These are phyloP conservation scores for Neopipo cinnamomea DNA, from an alignment of 2,113 vertebrate species.

Conservation along the genomic window DNA sequence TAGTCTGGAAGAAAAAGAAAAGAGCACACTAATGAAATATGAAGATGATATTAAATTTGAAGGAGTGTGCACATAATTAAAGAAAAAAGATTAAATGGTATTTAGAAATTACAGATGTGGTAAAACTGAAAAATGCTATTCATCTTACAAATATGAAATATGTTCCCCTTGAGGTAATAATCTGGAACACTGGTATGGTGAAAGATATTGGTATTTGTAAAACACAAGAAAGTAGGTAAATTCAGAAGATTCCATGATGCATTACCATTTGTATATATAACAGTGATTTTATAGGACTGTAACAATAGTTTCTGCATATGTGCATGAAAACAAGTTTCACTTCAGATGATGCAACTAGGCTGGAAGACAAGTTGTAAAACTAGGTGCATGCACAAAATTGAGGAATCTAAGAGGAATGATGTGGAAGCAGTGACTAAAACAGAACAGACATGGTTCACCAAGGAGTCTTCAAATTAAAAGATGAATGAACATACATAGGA, in stretches of 20 bases:
- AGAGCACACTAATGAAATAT: neutral
- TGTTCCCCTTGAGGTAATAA: neutral
- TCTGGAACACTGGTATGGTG: neutral
- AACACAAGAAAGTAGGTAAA: neutral
- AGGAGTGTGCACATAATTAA: neutral
- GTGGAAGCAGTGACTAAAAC: neutral
- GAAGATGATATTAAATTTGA: neutral
- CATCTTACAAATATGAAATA: neutral
- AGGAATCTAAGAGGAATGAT: neutral
- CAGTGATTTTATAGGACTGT: neutral
- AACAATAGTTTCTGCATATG: neutral
- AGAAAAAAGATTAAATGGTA: neutral
- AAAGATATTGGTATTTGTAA: neutral
- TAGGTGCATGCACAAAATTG: neutral
- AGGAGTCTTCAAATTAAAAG: neutral
- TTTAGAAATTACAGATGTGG: neutral
- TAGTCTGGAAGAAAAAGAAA: conserved; percentile 4
- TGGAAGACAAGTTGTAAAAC: neutral
- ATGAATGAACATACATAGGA: neutral
- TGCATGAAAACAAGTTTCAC: neutral
- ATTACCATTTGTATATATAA: neutral
- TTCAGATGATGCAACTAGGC: neutral
- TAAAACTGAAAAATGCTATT: neutral
- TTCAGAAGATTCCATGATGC: neutral
- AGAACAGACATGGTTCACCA: neutral